Conservation (phyloP, 2,797 vertebrate species). For the Peromyscus eremicus region DNA sequence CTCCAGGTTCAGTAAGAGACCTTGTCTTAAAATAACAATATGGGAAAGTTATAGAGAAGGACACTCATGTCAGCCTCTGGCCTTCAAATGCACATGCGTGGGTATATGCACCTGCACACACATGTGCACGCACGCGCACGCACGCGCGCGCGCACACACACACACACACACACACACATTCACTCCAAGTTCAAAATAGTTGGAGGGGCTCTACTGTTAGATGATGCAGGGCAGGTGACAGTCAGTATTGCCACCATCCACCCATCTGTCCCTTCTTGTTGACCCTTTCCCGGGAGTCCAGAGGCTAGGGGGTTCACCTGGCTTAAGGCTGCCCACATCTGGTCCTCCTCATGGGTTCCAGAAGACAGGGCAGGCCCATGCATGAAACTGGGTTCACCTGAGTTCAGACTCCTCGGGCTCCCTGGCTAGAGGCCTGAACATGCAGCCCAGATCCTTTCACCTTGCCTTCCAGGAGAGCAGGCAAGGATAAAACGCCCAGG, state of each 20-base stretch:
- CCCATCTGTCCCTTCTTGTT: background rate
- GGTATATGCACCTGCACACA: background rate
- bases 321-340: rapidly evolving
- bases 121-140: background rate
- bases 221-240: background rate
- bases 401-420: background rate
- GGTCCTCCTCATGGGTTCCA: background rate
- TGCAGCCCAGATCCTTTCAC: rapidly evolving
- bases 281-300: background rate
- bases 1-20: background rate
- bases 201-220: background rate
- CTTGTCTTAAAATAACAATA: background rate
- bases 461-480: background rate
- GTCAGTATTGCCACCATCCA: background rate
- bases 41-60: background rate
- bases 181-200: background rate
- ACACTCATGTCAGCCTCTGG: background rate
- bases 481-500: background rate
- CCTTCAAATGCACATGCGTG: background rate
- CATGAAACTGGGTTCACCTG: background rate
- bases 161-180: no score
- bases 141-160: no score
- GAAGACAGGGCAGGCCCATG: background rate
- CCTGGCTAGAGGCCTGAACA: background rate
- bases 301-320: background rate